Conservation (phyloP, 1,140 invertebrate species). For the Nilaparvata lugens region DNA sequence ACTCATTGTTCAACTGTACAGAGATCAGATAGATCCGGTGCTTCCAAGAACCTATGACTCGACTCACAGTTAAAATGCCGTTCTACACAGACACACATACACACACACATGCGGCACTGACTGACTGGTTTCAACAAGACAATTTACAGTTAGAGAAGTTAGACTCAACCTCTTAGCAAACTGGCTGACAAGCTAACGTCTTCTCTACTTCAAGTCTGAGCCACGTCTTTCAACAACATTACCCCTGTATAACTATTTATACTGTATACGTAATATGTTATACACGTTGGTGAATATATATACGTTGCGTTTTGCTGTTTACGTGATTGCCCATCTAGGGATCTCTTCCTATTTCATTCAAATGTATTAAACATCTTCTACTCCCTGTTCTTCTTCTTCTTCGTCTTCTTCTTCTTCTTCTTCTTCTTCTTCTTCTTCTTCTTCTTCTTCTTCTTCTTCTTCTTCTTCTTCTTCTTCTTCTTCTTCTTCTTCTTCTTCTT, state of each 20-base stretch:
- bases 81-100: background rate
- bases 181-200: background rate
- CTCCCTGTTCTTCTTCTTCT: too few species aligned
- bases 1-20: too few species aligned
- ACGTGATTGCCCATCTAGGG: too few species aligned
- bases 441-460: too few species aligned
- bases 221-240: background rate
- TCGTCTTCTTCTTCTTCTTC: too few species aligned
- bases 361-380: too few species aligned
- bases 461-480: too few species aligned
- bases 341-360: too few species aligned
- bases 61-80: background rate
- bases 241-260: background rate
- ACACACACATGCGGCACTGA: background rate
- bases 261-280: background rate
- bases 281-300: too few species aligned
- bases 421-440: too few species aligned
- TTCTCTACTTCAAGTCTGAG: background rate
- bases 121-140: conserved; percentile 23
- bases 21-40: background rate
- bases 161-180: background rate
- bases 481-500: too few species aligned
- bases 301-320: too few species aligned
- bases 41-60: background rate
- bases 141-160: conserved; percentile 17